phyloP scores from a whole-genome alignment of 2,113 vertebrate species.

The Rhea pennata region DNA sequence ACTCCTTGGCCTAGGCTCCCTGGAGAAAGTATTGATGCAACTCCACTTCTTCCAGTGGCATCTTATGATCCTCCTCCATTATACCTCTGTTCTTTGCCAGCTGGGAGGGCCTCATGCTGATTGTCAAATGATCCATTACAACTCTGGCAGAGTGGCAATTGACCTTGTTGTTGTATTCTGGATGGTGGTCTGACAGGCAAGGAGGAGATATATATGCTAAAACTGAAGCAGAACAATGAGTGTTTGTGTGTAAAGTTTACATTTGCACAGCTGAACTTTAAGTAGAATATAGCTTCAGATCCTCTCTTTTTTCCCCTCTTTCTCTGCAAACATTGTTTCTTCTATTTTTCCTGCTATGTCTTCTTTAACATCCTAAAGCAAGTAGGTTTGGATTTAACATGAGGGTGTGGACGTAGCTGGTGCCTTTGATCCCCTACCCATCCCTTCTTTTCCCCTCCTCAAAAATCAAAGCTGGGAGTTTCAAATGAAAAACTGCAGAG shows the following conservation, averaged over 20 bases:
- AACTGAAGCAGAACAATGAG: background rate
- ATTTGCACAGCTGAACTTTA: background rate
- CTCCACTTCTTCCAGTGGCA: background rate
- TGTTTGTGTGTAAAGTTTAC: background rate
- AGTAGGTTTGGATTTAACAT: background rate
- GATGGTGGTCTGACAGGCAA: background rate
- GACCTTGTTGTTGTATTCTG: background rate
- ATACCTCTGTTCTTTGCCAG: background rate
- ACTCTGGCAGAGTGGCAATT: background rate
- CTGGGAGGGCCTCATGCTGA: background rate
- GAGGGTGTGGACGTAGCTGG: conserved; percentile 2
- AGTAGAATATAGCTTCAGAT: background rate
- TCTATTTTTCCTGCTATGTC: background rate
- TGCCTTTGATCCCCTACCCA: conserved; percentile 31
- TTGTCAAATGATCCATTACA: background rate
- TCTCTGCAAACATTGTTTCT: background rate
- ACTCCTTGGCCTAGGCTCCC: background rate
- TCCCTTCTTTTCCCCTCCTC: conserved; percentile 42
- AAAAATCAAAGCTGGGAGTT: conserved; percentile 52
- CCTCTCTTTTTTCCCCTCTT: background rate
- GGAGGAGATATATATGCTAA: background rate
- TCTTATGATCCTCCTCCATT: background rate
- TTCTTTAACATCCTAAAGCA: conserved; percentile 30
- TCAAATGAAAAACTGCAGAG: conserved; percentile 41
- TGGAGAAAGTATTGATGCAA: background rate